phyloP scores from a whole-genome alignment of 1,140 invertebrate genomes.

The Mamestra configurata region DNA sequence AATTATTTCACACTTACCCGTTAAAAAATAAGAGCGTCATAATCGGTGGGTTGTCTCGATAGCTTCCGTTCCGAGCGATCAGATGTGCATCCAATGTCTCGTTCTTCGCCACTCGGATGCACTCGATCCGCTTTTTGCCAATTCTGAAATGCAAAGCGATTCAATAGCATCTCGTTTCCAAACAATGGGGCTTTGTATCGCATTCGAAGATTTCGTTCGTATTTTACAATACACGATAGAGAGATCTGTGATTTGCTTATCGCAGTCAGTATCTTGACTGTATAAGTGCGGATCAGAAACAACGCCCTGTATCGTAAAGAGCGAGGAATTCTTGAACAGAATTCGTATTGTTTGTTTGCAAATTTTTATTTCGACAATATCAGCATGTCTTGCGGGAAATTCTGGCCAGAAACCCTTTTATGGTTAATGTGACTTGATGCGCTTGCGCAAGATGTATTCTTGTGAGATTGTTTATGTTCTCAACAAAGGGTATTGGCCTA shows the following conservation, averaged over 20 bases:
- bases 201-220: constrained; percentile 64
- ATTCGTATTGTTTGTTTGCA: neutral
- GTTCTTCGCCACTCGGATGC: constrained; percentile 60
- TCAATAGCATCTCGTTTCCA: constrained; percentile 59
- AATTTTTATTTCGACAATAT: constrained; percentile 11
- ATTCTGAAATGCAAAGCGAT: constrained; percentile 61
- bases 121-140: constrained; percentile 55
- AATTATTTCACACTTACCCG: constrained; percentile 73
- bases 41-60: constrained; percentile 61
- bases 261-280: constrained; percentile 45
- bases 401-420: neutral
- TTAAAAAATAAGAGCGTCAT: constrained; percentile 66
- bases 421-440: neutral
- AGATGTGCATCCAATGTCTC: constrained; percentile 20
- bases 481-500: neutral
- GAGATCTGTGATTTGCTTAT: constrained; percentile 51
- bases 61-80: constrained; percentile 64
- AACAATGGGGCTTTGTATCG: constrained; percentile 64
- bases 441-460: neutral
- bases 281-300: constrained; percentile 36
- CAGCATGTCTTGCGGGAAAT: neutral
- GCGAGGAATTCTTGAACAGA: neutral
- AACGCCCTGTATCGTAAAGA: neutral
- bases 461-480: constrained; percentile 18
- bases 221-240: constrained; percentile 56